Base-by-base conservation (phyloP, 2,113 vertebrate species). In the Boleophthalmus pectinirostris region DNA sequence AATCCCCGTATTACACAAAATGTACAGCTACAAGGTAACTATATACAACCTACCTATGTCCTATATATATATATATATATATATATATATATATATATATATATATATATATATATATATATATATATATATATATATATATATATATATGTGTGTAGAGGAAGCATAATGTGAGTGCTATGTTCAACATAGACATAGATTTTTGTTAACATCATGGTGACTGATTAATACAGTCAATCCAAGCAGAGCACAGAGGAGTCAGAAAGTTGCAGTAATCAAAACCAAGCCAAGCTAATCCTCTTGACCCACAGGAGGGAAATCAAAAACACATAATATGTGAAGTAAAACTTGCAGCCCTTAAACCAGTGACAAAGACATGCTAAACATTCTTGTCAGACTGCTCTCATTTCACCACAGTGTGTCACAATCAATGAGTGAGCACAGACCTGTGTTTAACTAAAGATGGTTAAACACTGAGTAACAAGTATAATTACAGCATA, bases 251-350 rank as follows among this genome's bases (percentile, higher is more conserved):
- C 20, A 78, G 13, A 58, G 77, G 23, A 58, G 76, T 80, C 63
- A 84, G 79, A 88, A 88, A 75, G 53, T 80, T 74, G 70, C 6
- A 5, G 67, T 78, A 77, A 85, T 85, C 85, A 85, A 72, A 90
- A 81, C 73, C 66, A 56, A 60, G 84, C 65, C 69, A 14, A 25
- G 61, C 46, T 87, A 90, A 90, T 88, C 88, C 84, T 79, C 79
- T 82, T 89, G 82, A 80, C 82, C 77, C 54, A 12, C 49, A 78
- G 61, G 71, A 84, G 73, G 69, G 73, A 66, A 85, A 79, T 76
- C 18, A 87, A 88, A 85, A 87, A 85, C 65, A 68, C 64, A 60
- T 51, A 57, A 69, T 68, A 64, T 57, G 74, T 66, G 45, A 79
- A 85, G 68, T 75, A 64, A 84, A 86, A 53, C 74, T 21, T 47